Evolutionary conservation across 2,113 vertebrate genomes (phyloP).

Genomic region (Zosterops lateralis): DNA sequence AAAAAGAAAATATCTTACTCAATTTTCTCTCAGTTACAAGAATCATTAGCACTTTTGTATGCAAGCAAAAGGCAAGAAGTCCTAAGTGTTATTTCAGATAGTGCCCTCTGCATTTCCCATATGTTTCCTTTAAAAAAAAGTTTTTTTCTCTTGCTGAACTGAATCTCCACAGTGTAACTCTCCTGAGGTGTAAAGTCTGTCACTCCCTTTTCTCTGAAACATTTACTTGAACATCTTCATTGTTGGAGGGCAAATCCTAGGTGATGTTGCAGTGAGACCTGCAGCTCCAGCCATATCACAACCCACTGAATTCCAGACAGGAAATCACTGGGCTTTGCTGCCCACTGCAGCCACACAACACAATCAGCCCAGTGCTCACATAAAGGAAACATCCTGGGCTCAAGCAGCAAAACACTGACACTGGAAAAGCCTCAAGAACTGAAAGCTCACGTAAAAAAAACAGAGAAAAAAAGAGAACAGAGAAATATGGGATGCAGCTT

Average conservation of each 20-base stretch:
- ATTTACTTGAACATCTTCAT: background rate
- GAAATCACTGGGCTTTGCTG: background rate
- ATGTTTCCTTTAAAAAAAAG: background rate
- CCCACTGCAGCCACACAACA: background rate
- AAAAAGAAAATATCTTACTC: background rate
- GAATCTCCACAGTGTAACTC: background rate
- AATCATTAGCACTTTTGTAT: background rate
- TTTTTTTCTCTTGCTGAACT: background rate
- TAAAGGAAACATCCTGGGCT: background rate
- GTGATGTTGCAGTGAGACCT: background rate
- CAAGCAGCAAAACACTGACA: background rate
- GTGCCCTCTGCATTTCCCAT: background rate
- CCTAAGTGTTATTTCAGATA: background rate
- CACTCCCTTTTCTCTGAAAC: background rate
- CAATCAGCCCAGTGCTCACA: fast-evolving
- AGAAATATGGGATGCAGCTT: background rate
- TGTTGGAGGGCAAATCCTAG: background rate
- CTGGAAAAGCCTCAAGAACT: background rate
- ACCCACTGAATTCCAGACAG: background rate
- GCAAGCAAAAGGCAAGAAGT: background rate
- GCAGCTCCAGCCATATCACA: background rate
- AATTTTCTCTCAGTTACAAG: background rate
- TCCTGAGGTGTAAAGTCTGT: background rate
- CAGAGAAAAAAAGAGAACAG: background rate
- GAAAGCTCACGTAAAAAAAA: background rate